phyloP scores from a whole-genome alignment of 2,113 vertebrate species.

The Vombatus ursinus region DNA sequence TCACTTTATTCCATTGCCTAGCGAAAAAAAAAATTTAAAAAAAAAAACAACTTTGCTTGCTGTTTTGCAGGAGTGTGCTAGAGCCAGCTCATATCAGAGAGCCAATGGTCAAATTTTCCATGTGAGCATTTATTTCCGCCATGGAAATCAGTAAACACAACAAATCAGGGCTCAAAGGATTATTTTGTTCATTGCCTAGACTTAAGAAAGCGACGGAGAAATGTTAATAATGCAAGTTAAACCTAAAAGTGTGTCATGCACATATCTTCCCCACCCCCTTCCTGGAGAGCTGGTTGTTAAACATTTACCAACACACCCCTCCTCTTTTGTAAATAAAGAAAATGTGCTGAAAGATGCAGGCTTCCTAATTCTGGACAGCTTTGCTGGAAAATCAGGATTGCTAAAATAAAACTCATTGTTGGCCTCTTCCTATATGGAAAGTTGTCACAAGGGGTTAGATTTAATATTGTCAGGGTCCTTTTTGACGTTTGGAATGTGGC shows the following conservation, averaged over 20 bases:
- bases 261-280: not conserved
- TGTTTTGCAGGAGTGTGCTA: not conserved
- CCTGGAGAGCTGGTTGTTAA: not conserved
- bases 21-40: too few species aligned
- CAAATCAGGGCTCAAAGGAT: not conserved
- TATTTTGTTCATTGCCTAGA: not conserved
- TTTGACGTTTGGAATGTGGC: not conserved
- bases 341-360: not conserved
- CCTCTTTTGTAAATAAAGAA: constrained; percentile 5
- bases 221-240: not conserved
- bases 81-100: not conserved
- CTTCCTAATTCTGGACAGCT: not conserved
- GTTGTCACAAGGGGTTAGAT: not conserved
- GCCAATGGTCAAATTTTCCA: not conserved
- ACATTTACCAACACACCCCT: not conserved
- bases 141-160: not conserved
- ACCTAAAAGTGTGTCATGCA: not conserved
- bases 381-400: not conserved
- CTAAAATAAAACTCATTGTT: not conserved
- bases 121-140: not conserved
- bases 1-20: too few species aligned
- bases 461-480: rapidly evolving
- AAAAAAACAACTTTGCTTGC: not conserved
- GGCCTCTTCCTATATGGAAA: not conserved
- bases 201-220: not conserved